Evolutionary conservation across 2,113 vertebrate species (phyloP).

Genomic region (Piaya cayana): DNA sequence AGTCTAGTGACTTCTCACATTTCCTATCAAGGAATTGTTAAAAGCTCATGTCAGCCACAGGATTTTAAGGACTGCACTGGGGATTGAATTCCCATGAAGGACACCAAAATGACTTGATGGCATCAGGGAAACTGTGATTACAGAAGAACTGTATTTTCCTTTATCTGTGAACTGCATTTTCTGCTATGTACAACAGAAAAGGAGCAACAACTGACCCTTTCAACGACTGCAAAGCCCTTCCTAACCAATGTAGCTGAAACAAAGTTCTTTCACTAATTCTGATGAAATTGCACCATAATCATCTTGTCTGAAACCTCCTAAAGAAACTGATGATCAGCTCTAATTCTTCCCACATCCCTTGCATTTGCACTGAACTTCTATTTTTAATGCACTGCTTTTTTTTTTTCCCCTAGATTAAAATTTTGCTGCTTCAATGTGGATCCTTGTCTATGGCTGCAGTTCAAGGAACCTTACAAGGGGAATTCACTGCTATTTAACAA

Average conservation of each 20-base stretch:
- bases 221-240: not conserved
- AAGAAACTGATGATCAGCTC: not conserved
- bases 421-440: not conserved
- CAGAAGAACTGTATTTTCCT: not conserved
- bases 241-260: not conserved
- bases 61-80: not conserved
- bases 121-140: not conserved
- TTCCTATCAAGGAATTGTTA: not conserved
- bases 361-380: not conserved
- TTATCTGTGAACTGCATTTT: not conserved
- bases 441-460: not conserved
- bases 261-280: not conserved
- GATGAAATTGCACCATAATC: not conserved
- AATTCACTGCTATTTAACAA: not conserved
- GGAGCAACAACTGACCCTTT: not conserved
- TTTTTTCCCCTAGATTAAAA: not conserved
- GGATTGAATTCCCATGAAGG: not conserved
- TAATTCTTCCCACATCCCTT: not conserved
- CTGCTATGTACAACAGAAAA: not conserved
- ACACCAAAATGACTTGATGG: not conserved
- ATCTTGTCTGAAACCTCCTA: not conserved
- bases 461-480: not conserved
- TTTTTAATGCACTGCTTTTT: not conserved
- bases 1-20: not conserved
- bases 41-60: not conserved